Evolutionary conservation across 64 coral and sea anemone species (phyloP).

Genomic region (Montipora efflorescens): DNA sequence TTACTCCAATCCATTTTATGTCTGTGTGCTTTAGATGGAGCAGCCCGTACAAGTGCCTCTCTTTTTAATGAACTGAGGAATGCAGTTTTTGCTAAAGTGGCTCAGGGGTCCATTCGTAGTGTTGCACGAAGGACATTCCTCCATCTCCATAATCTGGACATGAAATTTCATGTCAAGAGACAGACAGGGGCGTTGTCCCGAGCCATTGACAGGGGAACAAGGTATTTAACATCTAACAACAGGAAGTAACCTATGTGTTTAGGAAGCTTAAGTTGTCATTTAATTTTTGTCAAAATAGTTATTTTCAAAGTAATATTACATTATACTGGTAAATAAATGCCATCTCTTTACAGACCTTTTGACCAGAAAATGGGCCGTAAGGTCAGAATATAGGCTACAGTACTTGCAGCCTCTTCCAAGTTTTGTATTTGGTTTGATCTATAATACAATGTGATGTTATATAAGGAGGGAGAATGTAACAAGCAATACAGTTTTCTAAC

Average conservation of each 20-base stretch:
- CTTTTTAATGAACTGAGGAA: slow-evolving; percentile 98
- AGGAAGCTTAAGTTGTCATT: no score
- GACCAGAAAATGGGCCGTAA: no score
- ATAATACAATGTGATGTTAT: no score
- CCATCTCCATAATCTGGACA: slow-evolving; percentile 96
- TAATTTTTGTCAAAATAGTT: no score
- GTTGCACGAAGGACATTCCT: slow-evolving; percentile 93
- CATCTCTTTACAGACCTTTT: no score
- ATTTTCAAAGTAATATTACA: no score
- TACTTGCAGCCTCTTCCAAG: no score
- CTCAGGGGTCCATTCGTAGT: slow-evolving; percentile 89
- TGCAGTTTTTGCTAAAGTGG: slow-evolving; percentile 98
- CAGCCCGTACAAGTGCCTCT: slow-evolving; percentile 91
- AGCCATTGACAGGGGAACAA: slow-evolving; percentile 99
- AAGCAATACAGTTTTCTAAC: no score
- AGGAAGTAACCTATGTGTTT: not conserved
- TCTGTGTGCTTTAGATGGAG: slow-evolving; percentile 74
- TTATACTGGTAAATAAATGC: no score
- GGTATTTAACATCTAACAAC: slow-evolving; percentile 31
- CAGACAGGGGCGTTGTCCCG: slow-evolving; percentile 96
- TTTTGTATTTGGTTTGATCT: no score
- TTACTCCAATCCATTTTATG: not conserved
- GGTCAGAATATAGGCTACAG: no score
- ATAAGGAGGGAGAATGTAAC: no score
- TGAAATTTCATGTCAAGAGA: slow-evolving; percentile 90